Evolutionary conservation across 2,113 vertebrate species (phyloP), one percentile per base, ranked within the genome.

Genomic region (Salvelinus sp.): DNA sequence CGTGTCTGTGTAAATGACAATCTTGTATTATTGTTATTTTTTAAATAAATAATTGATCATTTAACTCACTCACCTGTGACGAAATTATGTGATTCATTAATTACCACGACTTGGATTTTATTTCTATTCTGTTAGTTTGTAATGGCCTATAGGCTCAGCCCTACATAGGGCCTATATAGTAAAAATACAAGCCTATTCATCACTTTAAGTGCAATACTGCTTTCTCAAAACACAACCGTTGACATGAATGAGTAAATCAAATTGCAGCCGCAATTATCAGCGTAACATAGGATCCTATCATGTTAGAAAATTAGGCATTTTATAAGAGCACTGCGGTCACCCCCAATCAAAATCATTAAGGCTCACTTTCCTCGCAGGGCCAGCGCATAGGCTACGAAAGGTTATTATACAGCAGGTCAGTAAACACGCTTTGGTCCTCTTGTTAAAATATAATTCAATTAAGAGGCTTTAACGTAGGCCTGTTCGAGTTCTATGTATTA

Each of bases 211-310:
- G 79, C 76, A 70, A 62, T 58, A 65, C 9, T 44, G 82, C 81
- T 83, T 86, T 75, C 85, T 79, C 79, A 88, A 90, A 91, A 90
- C 90, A 91, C 87, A 91, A 92, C 91, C 89, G 90, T 92, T 92
- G 90, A 93, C 89, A 90, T 91, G 90, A 93, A 87, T 90, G 88
- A 92, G 89, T 92, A 91, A 90, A 92, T 90, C 90, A 91, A 93
- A 93, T 89, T 87, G 89, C 91, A 93, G 90, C 90, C 76, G 88
- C 88, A 91, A 92, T 93, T 92, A 93, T 92, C 90, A 92, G 88
- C 90, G 92, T 93, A 93, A 92, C 90, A 91, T 88, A 90, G 90
- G 91, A 92, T 93, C 90, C 92, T 92, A 91, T 92, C 91, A 88
- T 91, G 91, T 92, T 87, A 88, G 89, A 93, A 91, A 93, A 92